Base-by-base conservation (phyloP, 2,888 invertebrate genomes). In the Heliconius ismenius region DNA sequence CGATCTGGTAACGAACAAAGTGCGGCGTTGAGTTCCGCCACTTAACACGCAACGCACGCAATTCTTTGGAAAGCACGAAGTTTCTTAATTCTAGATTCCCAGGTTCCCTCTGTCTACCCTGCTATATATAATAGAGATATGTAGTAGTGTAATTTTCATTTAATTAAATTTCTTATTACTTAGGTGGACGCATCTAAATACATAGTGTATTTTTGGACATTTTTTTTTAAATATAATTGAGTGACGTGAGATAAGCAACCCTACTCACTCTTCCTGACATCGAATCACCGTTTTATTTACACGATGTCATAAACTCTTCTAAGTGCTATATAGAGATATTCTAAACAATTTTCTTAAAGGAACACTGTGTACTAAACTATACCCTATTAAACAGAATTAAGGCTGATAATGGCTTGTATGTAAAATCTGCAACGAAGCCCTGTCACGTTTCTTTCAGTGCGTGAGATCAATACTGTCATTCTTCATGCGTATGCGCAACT, bases 251-350 rank as follows among this genome's bases (percentile, higher is more conserved):
- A 58, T 7, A 36, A 39, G 39, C 39, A 73, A 73, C 73, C 73
- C 73, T 73, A 73, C 24, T 39, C 62, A 73, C 39, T 13, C 21
- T 39, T 13, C 1, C 18, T 62, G 24, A 62, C 62, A 60, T n/a
- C 36, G 24, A 68, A 39, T 43, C 68, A 64, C 15, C 68, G 82
- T 77, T 63, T 79, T 82, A 79, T 81, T 85, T 86, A 86, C 84
- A 62, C 83, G 84, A 39, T 76, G 79, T 82, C 86, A 89, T 87
- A 81, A 87, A 86, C 86, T 89, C 87, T 89, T 65, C 36, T 89
- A 83, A 89, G 85, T 88, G 87, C 83, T 89, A 87, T 87, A 88
- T 87, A 83, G 72, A 83, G 72, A 65, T 72, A 82, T 79, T 75
- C 74, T 75, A 79, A 77, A 77, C 77, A 78, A 62, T 24, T 67